Evolutionary conservation across 2,113 vertebrate species (phyloP), one percentile per base, ranked within the genome.

Genomic region (Hippocampus guttulatus): DNA sequence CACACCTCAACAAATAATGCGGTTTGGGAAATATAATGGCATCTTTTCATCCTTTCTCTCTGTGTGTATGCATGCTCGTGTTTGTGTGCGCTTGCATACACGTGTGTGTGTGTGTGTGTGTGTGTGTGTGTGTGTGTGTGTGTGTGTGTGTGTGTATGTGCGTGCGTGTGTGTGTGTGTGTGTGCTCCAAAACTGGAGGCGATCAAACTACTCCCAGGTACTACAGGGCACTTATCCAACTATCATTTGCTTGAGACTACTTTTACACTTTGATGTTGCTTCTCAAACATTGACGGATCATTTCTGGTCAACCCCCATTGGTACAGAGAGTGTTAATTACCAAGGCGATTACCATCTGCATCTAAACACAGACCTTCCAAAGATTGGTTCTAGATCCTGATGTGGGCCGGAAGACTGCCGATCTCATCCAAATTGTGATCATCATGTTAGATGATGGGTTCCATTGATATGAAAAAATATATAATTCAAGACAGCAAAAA

Each of bases 191-290:
- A 65, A 75, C 75, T 65, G 41, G 81, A 30, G 80, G 58, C 66
- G 88, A 89, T 91, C 87, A 84, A 90, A 85, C 85, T 88, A 51
- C 84, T 86, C 64, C 20, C 86, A 81, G 89, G 86, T 87, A 89
- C 81, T 52, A 71, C 77, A 33, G 79, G 83, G 82, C 87, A 86
- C 88, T 91, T 88, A 90, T 81, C 88, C 87, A 83, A 68, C 83
- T 79, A 90, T 90, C 88, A 89, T 89, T 92, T 90, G 80, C 81
- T 75, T 65, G 78, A 88, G 79, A 88, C 79, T 85, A 79, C 85
- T 75, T 87, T 88, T 82, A 75, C 74, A 66, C 83, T 90, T 90
- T 89, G 90, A 90, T 90, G 88, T 88, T 80, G 76, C 73, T 85
- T 81, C 83, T 91, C 81, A 81, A 88, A 90, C 81, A 91, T 89